phyloP scores from a whole-genome alignment of 2,113 vertebrate genomes.

The Labeo catla region DNA sequence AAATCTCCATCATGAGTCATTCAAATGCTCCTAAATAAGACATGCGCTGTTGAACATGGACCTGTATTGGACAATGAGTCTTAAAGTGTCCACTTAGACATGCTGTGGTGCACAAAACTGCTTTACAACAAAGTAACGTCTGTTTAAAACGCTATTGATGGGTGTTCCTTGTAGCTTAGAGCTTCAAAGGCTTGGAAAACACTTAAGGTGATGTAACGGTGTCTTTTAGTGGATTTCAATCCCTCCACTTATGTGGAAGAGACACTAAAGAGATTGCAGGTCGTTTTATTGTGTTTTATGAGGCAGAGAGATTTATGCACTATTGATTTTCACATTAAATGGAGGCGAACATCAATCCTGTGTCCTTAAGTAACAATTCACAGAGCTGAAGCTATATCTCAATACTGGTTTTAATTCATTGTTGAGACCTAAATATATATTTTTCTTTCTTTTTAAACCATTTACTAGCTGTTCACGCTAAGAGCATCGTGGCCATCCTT shows the following conservation, averaged over 20 bases:
- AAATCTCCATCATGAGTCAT: background rate
- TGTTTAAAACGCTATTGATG: background rate
- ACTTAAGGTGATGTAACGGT: conserved; percentile 37
- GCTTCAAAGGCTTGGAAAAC: conserved; percentile 34
- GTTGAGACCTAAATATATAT: background rate
- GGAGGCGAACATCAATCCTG: background rate
- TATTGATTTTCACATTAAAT: conserved; percentile 50
- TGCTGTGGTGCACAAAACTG: conserved; percentile 5
- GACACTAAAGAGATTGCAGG: conserved; percentile 30
- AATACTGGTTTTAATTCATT: background rate
- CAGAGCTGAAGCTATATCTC: background rate
- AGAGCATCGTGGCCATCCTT: conserved; percentile 95
- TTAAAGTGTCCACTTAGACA: conserved; percentile 11
- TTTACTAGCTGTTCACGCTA: conserved; percentile 89
- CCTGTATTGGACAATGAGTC: background rate
- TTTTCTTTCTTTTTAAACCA: background rate
- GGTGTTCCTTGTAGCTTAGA: background rate
- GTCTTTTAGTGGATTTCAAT: conserved; percentile 26
- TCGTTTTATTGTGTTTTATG: conserved; percentile 3
- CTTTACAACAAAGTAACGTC: background rate
- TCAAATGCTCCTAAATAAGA: background rate
- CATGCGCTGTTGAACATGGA: background rate
- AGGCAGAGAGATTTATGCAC: conserved; percentile 18
- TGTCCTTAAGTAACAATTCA: conserved; percentile 26
- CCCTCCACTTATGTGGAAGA: conserved; percentile 22